Percentiles rank a stretch among this genome's conserved stretches.
Evolutionary conservation across 2,888 invertebrate genomes (phyloP).

Genomic region (Eupithecia vulgata): DNA sequence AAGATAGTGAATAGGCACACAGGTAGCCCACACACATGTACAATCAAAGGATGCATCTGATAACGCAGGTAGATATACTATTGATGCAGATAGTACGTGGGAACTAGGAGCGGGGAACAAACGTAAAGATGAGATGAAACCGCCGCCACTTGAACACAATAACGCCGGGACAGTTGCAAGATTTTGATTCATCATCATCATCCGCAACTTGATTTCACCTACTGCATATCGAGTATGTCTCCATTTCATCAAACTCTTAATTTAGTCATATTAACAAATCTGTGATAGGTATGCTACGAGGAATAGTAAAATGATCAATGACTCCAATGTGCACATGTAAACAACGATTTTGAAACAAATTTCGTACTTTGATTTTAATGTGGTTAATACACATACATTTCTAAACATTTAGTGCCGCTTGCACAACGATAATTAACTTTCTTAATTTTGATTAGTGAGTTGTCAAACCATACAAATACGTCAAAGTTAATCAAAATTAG

Average conservation of each 20-base stretch:
- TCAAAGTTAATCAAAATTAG: too few relatives aligned
- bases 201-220: not conserved
- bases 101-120: constrained; percentile 39
- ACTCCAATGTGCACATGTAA: not conserved
- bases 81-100: constrained; percentile 49
- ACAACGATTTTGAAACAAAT: not conserved
- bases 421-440: too few relatives aligned
- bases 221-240: not conserved
- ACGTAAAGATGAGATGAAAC: constrained; percentile 27
- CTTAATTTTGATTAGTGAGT: too few relatives aligned
- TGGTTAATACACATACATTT: too few relatives aligned
- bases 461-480: too few relatives aligned
- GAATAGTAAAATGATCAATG: not conserved
- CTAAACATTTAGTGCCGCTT: too few relatives aligned
- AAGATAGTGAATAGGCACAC: constrained; percentile 19
- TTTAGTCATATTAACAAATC: too few relatives aligned
- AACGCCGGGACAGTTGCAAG: constrained; percentile 8
- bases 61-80: constrained; percentile 56
- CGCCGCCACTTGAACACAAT: constrained; percentile 32
- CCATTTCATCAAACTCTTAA: too few relatives aligned
- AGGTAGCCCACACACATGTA: constrained; percentile 27
- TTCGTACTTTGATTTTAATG: not conserved
- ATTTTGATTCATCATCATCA: not conserved
- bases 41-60: constrained; percentile 46
- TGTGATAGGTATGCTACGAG: not conserved